Conservation (phyloP, 2,888 invertebrate species). For the Charanyca ferruginea region DNA sequence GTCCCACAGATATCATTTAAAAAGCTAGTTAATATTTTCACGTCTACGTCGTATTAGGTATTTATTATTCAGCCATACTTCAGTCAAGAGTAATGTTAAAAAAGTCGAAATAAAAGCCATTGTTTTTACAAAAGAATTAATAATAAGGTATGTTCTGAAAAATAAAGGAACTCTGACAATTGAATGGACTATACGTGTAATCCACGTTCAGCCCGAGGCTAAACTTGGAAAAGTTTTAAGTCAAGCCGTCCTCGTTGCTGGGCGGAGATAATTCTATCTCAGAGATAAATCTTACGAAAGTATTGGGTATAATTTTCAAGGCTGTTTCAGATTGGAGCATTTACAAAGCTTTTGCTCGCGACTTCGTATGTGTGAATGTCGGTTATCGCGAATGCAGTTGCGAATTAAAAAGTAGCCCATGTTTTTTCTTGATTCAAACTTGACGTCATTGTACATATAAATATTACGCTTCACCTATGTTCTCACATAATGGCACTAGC, state of each 20-base stretch:
- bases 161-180: background rate
- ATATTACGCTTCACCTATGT: no score
- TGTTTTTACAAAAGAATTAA: background rate
- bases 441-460: no score
- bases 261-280: constrained; percentile 28
- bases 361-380: no score
- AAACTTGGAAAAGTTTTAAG: constrained; percentile 30
- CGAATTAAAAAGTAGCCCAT: no score
- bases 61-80: background rate
- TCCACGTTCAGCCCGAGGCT: constrained; percentile 12
- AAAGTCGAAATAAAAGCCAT: background rate
- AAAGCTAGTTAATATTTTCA: no score
- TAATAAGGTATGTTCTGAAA: background rate
- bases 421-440: no score
- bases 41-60: no score
- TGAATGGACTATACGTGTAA: constrained; percentile 45
- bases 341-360: no score
- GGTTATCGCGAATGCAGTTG: no score
- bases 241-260: background rate
- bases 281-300: constrained; percentile 23
- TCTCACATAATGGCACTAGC: no score
- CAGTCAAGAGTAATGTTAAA: background rate
- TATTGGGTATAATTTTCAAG: constrained; percentile 31
- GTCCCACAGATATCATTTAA: no score
- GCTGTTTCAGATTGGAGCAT: constrained; percentile 17